Base-by-base conservation (phyloP, 2,113 vertebrate species). In the Labeo rohita region DNA sequence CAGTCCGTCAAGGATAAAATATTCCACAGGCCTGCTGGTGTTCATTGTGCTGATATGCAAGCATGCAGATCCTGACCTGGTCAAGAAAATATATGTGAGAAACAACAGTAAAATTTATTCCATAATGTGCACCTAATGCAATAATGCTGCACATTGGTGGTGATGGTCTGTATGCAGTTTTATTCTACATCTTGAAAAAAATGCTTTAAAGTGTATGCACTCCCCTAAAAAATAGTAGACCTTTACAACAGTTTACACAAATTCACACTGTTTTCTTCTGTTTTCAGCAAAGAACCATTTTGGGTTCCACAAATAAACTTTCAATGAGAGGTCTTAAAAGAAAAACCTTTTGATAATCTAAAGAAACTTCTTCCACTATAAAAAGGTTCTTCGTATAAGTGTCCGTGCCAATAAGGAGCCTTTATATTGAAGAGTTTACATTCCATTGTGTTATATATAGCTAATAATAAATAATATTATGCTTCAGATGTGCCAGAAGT, bases 1-100 rank as follows among this genome's bases (percentile, higher is more conserved):
- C 0, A 94, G 85, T 18, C 92, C 91, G 61, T 92, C 83, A 23
- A 93, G 90, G 85, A 92, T 88, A 50, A 93, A 92, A 87, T 85
- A 90, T 7, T 49, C 4, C 8, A 90, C 74, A 0, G 34, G 43
- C n/a, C 68, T 15, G 8, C 68, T 87, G 11, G 54, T 3, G 6
- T 85, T 88, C 87, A 88, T 85, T 21, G 15, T 81, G 18, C 18
- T 18, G 23, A n/a, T 1, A 21, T 16, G 8, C 6, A 65, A 23
- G 11, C 50, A 10, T 45, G 34, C 21, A 72, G 70, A 70, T 52
- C 47, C 49, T 54, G 34, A 72, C 28, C 50, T 68, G 34, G 15
- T 66, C 10, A 18, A 78, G 9, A 28, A 65, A 54, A 79, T 23
- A 43, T 61, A 61, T 84, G 16, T 50, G 28, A 39, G 6, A 36